Base-by-base conservation (phyloP, 1,140 invertebrate species). In the Saccostrea glomerata region DNA sequence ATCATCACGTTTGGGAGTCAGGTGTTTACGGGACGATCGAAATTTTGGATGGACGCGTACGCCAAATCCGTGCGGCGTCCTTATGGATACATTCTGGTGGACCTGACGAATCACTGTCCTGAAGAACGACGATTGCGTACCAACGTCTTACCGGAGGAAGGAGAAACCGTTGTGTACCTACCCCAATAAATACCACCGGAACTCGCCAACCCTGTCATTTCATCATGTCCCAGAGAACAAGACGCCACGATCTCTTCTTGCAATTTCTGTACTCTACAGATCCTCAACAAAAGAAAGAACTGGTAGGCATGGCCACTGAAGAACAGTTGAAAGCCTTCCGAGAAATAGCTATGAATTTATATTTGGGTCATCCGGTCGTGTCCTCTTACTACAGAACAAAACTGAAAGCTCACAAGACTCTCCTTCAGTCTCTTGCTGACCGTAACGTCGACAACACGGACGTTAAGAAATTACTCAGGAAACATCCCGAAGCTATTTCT, bases 1-100 rank as follows among this genome's bases (percentile, higher is more conserved):
- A 87, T 91, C 15, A 63, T 89, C 47, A 91, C 85, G 9, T 90
- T 91, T 55, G 90, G 82, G n/a, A 88, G 70, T 84, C 90, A 91
- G 66, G 86, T 91, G 60, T 89, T 91, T 63, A 87, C 88, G 20
- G 89, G 89, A 11, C 85, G 86, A 82, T 82, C 58, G 1, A 82
- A 82, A 54, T 91, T 88, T 89, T 90, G 89, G 60, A 89, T 88
- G 85, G 88, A 91, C 47, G 85, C 84, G 11, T 91, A 87, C 77
- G 66, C 70, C 17, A 91, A 89, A 83, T 85, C 88, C 23, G 87
- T 82, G 55, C 20, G 58, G 47, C 56, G 86, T 13, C 82, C 83
- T 54, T 91, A 89, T 88, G 82, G 85, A 30, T 91, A 89, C 55
- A n/a, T 91, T 70, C 73, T 91, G 3, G 70, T 91, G 47, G 90